Evolutionary conservation across 2,113 vertebrate genomes (phyloP).

Genomic region (Pygoscelis antarcticus): DNA sequence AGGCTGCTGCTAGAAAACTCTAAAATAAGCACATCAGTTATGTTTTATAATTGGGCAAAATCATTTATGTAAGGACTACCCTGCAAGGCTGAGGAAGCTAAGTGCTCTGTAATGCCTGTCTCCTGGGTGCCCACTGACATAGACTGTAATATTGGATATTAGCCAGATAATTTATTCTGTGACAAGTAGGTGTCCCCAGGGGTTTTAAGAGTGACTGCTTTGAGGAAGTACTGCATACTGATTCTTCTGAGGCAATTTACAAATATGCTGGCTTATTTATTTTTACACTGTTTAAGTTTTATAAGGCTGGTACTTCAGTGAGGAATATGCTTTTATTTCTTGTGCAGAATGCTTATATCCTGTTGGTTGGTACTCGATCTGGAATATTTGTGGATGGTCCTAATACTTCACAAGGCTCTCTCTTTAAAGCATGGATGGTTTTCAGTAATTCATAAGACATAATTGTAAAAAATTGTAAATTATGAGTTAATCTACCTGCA

Average conservation of each 20-base stretch:
- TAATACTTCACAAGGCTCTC: neutral
- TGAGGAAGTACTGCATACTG: neutral
- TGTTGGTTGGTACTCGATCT: neutral
- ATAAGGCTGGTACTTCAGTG: neutral
- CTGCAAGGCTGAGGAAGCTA: constrained; percentile 24
- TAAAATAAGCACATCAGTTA: neutral
- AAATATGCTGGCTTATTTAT: neutral
- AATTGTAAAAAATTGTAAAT: neutral
- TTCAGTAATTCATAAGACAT: neutral
- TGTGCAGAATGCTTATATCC: neutral
- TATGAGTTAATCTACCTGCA: neutral
- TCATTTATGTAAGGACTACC: neutral
- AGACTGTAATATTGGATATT: constrained; percentile 42
- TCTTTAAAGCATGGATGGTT: neutral
- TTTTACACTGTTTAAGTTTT: neutral
- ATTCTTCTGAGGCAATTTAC: neutral
- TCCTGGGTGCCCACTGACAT: constrained; percentile 16
- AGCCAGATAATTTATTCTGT: constrained; percentile 63
- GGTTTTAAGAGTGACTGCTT: constrained; percentile 11
- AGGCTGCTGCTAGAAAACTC: neutral
- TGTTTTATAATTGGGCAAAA: constrained; percentile 9
- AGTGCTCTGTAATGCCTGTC: constrained; percentile 30
- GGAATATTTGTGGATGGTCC: neutral
- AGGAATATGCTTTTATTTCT: neutral
- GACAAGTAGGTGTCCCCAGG: constrained; percentile 39